Evolutionary conservation across 2,888 invertebrate species (phyloP), one percentile per base, ranked within the genome.

Genomic region (Dolichomitus sp.): DNA sequence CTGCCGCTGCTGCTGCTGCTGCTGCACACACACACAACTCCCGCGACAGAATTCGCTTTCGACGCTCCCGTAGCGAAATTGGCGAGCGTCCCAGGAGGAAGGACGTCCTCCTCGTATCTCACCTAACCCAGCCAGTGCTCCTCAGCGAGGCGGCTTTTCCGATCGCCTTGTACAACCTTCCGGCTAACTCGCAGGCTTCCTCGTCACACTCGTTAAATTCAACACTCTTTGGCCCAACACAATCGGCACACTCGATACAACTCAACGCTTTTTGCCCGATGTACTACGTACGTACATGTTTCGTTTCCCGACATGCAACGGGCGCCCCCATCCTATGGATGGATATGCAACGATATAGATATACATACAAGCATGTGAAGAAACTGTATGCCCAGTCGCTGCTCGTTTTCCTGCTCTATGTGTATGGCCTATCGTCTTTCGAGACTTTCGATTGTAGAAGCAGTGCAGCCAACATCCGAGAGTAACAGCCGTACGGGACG

Each of bases 271-370:
- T 83, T 90, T 87, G 85, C 88, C 85, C 85, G 84, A 87, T 86
- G 84, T 87, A 90, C 87, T 88, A 91, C 89, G 87, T 90, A 91
- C 90, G 89, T 91, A 90, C 91, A 92, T 91, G 86, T 90, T 90
- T 84, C 75, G 85, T 88, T 90, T 89, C 90, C 91, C 92, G 90
- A 90, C 88, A 88, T 91, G 91, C 92, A 91, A 90, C 90, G 91
- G 91, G 73, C 91, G 89, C 84, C 84, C 80, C 83, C 85, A 86
- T 85, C 89, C 87, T 88, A 84, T 89, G 86, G 86, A 87, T 86
- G 86, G 65, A 70, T 57, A 59, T 40, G 30, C 66, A 52, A 11
- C 52, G 40, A 40, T 59, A 57, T 59, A 66, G 65, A 48, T 57
- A 23, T 59, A 66, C 72, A 69, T 65, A 74, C 27, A 57, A 42